Conservation (phyloP, 1,140 invertebrate species). For the Drosophila kurseongensis region DNA sequence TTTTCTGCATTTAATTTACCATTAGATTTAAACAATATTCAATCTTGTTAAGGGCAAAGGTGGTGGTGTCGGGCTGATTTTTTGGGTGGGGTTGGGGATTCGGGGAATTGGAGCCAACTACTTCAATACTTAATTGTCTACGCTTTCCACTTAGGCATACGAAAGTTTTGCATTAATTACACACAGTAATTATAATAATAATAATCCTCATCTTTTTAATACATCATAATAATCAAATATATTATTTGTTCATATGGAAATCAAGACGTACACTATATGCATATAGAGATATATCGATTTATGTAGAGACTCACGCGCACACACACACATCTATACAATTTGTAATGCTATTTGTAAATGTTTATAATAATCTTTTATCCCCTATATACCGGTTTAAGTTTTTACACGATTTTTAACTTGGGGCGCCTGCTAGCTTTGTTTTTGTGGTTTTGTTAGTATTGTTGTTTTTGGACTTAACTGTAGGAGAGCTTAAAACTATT, state of each 20-base stretch:
- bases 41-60: constrained; percentile 64
- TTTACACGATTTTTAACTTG: constrained; percentile 43
- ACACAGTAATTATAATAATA: constrained; percentile 75
- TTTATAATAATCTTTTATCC: constrained; percentile 31
- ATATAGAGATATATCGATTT: constrained; percentile 35
- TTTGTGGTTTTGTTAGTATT: constrained; percentile 27
- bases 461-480: constrained; percentile 36
- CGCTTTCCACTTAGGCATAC: constrained; percentile 57
- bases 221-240: constrained; percentile 75
- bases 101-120: constrained; percentile 52
- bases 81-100: neutral
- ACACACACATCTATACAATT: constrained; percentile 45
- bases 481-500: constrained; percentile 71
- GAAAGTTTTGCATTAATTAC: constrained; percentile 75
- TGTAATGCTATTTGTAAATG: constrained; percentile 66
- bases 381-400: constrained; percentile 36
- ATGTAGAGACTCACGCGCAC: constrained; percentile 30
- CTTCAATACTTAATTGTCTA: constrained; percentile 76
- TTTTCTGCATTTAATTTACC: constrained; percentile 72
- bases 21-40: constrained; percentile 78
- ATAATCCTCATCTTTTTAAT: constrained; percentile 56
- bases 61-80: constrained; percentile 10
- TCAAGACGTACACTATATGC: constrained; percentile 62
- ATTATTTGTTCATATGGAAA: constrained; percentile 67
- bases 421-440: constrained; percentile 39